These are phyloP conservation scores for Falco punctatus DNA, from an alignment of 2,113 vertebrate genomes.

Conservation along the genomic window DNA sequence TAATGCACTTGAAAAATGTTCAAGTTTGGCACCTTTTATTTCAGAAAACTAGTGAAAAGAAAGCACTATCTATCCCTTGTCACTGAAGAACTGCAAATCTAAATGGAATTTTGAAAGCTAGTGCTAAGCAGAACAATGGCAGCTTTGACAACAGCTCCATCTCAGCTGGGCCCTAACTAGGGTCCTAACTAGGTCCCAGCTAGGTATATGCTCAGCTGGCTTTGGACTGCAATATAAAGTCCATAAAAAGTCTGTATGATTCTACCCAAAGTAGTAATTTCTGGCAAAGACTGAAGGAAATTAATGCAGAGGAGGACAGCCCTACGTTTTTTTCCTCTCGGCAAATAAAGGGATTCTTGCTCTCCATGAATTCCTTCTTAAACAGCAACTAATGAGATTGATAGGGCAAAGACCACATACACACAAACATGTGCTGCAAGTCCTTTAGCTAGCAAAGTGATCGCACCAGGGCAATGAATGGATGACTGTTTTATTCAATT, in stretches of 20 bases:
- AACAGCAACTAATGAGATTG: neutral
- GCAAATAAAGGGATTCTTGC: neutral
- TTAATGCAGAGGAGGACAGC: neutral
- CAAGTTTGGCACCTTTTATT: neutral
- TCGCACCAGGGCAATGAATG: rapidly evolving
- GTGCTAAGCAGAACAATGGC: neutral
- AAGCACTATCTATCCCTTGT: neutral
- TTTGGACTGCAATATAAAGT: neutral
- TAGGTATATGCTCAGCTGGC: neutral
- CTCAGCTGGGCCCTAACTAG: neutral
- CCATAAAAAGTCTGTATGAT: neutral
- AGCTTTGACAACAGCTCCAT: neutral
- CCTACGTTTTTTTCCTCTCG: neutral
- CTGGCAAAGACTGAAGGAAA: neutral
- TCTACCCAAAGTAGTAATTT: neutral
- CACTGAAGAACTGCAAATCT: neutral
- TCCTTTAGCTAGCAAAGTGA: neutral
- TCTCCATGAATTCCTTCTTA: neutral
- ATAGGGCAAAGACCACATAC: neutral
- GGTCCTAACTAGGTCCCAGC: too few species aligned
- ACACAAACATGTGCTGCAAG: neutral
- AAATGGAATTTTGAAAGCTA: neutral
- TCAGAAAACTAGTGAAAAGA: neutral
- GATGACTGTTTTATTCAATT: neutral
- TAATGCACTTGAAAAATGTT: neutral